Percentiles rank a stretch among this genome's conserved stretches.
Evolutionary conservation across 1,140 invertebrate genomes (phyloP).

Genomic region (Meloidogyne chitwoodi): DNA sequence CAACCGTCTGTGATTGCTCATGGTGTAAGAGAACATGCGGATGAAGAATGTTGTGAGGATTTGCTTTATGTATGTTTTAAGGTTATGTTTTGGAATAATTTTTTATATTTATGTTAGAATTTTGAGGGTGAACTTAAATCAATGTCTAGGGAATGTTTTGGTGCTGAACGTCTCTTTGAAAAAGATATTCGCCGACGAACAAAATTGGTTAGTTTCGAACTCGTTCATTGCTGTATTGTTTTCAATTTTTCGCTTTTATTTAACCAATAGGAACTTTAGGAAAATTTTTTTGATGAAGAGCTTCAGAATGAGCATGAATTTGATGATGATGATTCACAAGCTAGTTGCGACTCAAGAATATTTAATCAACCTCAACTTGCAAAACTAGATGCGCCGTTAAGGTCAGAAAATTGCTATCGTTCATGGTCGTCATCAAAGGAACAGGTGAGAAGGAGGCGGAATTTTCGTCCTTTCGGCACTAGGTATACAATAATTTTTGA

Average conservation of each 20-base stretch:
- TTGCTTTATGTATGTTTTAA: conserved; percentile 28
- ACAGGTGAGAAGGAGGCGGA: not conserved
- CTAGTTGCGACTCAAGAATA: not conserved
- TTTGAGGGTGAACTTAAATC: conserved; percentile 52
- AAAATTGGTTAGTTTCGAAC: conserved; percentile 7
- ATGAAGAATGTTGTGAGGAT: conserved; percentile 44
- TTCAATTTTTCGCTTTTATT: not conserved
- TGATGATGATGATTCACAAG: conserved; percentile 12
- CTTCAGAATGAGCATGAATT: not conserved
- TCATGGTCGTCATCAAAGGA: conserved; percentile 11
- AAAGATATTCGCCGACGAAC: conserved; percentile 35
- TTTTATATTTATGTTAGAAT: conserved; percentile 2
- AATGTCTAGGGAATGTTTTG: conserved; percentile 56
- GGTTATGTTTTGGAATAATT: not conserved
- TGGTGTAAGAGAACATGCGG: conserved; percentile 48
- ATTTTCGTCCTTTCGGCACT: conserved; percentile 5
- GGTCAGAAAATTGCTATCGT: not conserved
- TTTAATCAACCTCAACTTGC: not conserved
- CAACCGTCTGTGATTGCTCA: conserved; percentile 50
- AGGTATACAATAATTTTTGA: not conserved
- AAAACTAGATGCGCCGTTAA: not conserved
- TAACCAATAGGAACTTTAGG: not conserved
- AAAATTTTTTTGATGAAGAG: not conserved
- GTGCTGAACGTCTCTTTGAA: conserved; percentile 46
- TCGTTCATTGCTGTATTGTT: not conserved